Percentiles rank a stretch among this genome's conserved stretches.
These are phyloP conservation scores for Sycophila texana DNA, from an alignment of 2,888 invertebrate species.

Conservation along the genomic window DNA sequence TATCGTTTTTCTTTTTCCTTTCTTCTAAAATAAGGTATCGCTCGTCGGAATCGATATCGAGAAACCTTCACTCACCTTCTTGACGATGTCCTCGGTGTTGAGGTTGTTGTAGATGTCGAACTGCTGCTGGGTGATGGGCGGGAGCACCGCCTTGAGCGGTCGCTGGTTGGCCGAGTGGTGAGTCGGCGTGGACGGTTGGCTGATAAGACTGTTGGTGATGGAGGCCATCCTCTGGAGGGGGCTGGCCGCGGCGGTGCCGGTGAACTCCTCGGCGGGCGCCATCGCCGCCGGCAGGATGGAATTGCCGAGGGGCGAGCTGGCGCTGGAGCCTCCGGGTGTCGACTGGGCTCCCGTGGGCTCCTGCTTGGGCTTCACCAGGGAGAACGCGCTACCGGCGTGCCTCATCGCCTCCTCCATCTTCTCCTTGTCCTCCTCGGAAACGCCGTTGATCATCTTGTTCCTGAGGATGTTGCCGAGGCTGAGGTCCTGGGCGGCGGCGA, in stretches of 20 bases:
- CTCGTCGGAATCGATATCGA: no score
- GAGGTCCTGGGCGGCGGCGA: constrained; percentile 85
- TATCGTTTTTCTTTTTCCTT: no score
- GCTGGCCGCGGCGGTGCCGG: constrained; percentile 89
- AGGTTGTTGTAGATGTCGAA: constrained; percentile 98
- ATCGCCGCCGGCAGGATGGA: constrained; percentile 90
- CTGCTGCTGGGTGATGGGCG: constrained; percentile 98
- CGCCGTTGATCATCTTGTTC: constrained; percentile 80
- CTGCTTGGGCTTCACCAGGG: constrained; percentile 89
- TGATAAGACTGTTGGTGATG: constrained; percentile 96
- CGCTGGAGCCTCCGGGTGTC: constrained; percentile 84
- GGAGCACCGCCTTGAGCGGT: constrained; percentile 96
- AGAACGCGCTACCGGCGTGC: constrained; percentile 90
- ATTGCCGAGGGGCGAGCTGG: constrained; percentile 90
- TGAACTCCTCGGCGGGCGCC: constrained; percentile 88
- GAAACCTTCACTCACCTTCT: constrained; percentile 79
- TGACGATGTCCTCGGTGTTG: constrained; percentile 98
- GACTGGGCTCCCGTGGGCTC: constrained; percentile 82
- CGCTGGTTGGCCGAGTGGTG: constrained; percentile 90
- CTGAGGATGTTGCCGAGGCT: constrained; percentile 84
- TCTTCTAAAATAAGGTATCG: no score
- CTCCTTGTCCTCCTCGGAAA: constrained; percentile 84
- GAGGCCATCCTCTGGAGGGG: constrained; percentile 98
- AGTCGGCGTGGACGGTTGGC: constrained; percentile 90
- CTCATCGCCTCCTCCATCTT: constrained; percentile 83